phyloP scores from a whole-genome alignment of 2,113 vertebrate genomes.

The Actinemys pallida region DNA sequence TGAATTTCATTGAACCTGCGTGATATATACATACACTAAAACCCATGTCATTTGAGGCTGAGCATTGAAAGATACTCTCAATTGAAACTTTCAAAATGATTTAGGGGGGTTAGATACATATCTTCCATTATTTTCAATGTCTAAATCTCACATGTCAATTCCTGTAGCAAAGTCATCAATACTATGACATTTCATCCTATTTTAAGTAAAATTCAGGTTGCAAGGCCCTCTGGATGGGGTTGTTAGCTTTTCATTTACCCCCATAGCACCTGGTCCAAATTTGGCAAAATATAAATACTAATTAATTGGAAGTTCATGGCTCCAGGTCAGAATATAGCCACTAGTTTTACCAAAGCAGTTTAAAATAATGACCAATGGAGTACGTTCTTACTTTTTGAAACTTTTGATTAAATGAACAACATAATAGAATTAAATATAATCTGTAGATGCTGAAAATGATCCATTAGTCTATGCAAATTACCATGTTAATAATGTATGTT shows the following conservation, averaged over 20 bases:
- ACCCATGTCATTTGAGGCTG: not conserved
- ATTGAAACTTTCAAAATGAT: not conserved
- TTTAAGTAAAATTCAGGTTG: conserved; percentile 5
- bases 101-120: not conserved
- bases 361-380: not conserved
- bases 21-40: not conserved
- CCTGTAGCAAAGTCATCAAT: not conserved
- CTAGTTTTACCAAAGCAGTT: conserved; percentile 27
- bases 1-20: not conserved
- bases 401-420: conserved; percentile 63
- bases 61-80: not conserved
- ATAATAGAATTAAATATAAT: conserved; percentile 67
- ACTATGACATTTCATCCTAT: not conserved
- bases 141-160: not conserved
- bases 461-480: conserved; percentile 72
- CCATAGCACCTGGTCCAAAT: not conserved
- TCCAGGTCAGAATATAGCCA: conserved; percentile 1
- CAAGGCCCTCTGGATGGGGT: not conserved
- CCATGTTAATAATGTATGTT: conserved; percentile 67
- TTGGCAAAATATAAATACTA: not conserved
- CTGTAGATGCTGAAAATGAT: conserved; percentile 73
- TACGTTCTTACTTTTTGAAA: conserved; percentile 5
- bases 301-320: not conserved
- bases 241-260: not conserved
- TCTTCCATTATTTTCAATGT: not conserved